Evolutionary conservation across 2,113 vertebrate species (phyloP), one percentile per base, ranked within the genome.

Genomic region (Anas platyrhynchos): DNA sequence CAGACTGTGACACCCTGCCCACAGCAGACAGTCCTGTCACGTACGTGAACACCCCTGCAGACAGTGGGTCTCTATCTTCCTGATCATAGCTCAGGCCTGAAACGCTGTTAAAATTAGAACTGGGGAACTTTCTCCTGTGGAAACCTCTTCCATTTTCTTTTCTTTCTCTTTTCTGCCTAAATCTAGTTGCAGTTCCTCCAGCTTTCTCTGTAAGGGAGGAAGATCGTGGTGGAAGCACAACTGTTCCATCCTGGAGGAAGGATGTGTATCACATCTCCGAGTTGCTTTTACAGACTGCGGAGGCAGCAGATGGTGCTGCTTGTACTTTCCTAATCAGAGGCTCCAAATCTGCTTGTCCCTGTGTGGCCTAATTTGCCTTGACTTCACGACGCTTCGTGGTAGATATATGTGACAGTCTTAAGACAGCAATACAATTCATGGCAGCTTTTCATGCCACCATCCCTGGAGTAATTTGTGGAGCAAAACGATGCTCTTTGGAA

Each of bases 221-320:
- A 9, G 61, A 17, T 67, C 63, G 62, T 74, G 75, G 16, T 85
- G 62, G 69, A 91, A 83, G 41, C 46, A n/a, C 50, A 50, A 15
- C 50, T 80, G 41, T 59, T 68, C 65, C 56, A 2, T 74, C 56
- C 76, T 83, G 75, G 56, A 63, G 59, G 44, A 94, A 50, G 50
- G 48, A 61, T 31, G 13, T 54, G 27, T 77, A 26, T 66, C 4
- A 1, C 55, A 27, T 77, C 75, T 74, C 41, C 32, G 58, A 68
- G 6, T 18, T 83, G 74, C n/a, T 88, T 88, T 71, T 55, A 23
- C 34, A 52, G 88, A 56, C 36, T 1, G 0, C 18, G 46, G 63
- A 77, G 84, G 66, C 87, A 94, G 78, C 91, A 92, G 93, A 87
- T 89, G 82, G 67, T 92, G 84, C 93, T 94, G 94, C 50, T 87